Base-by-base conservation (phyloP, 1,140 invertebrate species). In the Heliconius hermathena region DNA sequence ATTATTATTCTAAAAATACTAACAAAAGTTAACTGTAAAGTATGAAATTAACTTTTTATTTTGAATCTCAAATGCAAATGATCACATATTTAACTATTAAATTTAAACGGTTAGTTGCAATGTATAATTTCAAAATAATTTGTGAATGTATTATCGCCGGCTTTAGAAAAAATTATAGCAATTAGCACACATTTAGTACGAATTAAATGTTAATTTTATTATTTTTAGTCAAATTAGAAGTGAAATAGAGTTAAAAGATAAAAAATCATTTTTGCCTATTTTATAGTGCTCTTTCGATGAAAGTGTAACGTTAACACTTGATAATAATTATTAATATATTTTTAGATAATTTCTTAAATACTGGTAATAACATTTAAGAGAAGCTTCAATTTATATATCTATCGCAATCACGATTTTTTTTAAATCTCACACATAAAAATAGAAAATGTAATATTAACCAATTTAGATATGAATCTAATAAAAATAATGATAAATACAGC, bases 131-230 rank as follows among this genome's bases (percentile, higher is more conserved):
- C 54, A 60, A 60, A 60, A 60, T 60, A 60, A 60, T 60, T n/a
- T 60, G 54, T 26, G 54, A 60, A 60, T 60, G n/a, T 60, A 60
- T 60, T 60, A 60, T 60, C 9, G n/a, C n/a, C 13, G 13, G 22
- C 1, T 60, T n/a, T 60, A 60, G 33, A 66, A 29, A 66, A 66
- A 66, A 66, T 26, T 66, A 66, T 29, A 16, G 60, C 60, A 66
- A 66, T 66, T 66, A 66, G 60, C 60, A 66, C 60, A 66, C 60
- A 66, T 66, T 29, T 29, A 29, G 60, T 29, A 66, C 22, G 60
- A 66, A 66, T 66, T 66, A 66, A 26, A 66, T 66, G 60, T 66
- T 16, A 66, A 66, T 66, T 66, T 66, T 66, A 66, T 66, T 66
- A 66, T 66, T 26, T 66, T 66, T 66, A 29, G 22, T 66, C 60